Percentiles rank a stretch among this genome's conserved stretches.
These are phyloP conservation scores for Luffia ferchaultella DNA, from an alignment of 2,888 invertebrate species.

Conservation along the genomic window DNA sequence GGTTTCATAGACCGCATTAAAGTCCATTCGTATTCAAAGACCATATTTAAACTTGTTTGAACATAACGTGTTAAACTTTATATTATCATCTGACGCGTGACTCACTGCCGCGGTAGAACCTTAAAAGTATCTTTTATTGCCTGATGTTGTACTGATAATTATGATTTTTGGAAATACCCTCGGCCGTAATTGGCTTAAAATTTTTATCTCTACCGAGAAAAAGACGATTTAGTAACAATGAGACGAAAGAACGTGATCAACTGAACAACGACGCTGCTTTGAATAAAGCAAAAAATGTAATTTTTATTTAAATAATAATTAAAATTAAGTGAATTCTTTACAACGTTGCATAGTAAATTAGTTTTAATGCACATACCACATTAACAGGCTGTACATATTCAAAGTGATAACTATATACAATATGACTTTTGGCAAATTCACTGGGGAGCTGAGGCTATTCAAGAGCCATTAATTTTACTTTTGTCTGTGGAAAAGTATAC, in stretches of 20 bases:
- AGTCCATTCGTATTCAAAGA: neutral
- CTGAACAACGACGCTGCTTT: conserved; percentile 21
- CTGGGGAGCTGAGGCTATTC: no score
- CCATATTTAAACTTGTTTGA: neutral
- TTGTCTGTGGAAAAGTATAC: no score
- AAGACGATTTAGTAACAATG: conserved; percentile 43
- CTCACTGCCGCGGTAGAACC: neutral
- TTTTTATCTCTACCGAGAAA: conserved; percentile 56
- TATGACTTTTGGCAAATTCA: no score
- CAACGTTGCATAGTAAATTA: no score
- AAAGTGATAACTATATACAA: no score
- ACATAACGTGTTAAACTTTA: neutral
- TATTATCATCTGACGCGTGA: neutral
- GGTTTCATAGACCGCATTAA: neutral
- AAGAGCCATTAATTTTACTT: no score
- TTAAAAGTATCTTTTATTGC: neutral
- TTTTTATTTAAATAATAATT: no score
- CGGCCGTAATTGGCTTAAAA: conserved; percentile 49
- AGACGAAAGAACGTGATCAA: conserved; percentile 32
- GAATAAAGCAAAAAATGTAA: no score
- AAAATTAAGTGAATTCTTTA: no score
- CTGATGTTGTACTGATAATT: conserved; percentile 42
- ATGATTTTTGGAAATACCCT: conserved; percentile 55
- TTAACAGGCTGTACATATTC: no score
- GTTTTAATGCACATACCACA: no score